phyloP scores from a whole-genome alignment of 2,797 vertebrate species.

The Lepilemur septentrionalis region DNA sequence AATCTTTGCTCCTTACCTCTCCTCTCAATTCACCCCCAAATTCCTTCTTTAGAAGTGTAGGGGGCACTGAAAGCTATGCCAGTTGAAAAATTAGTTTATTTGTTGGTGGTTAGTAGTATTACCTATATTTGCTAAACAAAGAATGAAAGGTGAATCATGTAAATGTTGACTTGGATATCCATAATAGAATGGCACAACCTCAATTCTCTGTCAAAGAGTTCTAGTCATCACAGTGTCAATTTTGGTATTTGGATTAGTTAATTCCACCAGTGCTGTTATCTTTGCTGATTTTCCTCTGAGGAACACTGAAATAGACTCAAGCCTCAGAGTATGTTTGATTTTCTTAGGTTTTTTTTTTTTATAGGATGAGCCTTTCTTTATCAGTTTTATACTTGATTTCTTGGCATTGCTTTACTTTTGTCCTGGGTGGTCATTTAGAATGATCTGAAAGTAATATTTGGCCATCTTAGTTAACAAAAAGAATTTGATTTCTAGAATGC shows the following conservation, averaged over 20 bases:
- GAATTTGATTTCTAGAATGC: not conserved
- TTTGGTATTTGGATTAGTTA: constrained; percentile 12
- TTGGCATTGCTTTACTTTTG: not conserved
- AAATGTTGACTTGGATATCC: not conserved
- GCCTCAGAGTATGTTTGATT: constrained; percentile 2
- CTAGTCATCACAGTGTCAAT: not conserved
- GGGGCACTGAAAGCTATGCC: not conserved
- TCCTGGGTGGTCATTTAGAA: not conserved
- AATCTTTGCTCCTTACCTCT: not conserved
- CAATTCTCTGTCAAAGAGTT: not conserved
- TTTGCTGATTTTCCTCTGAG: not conserved
- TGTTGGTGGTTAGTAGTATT: not conserved
- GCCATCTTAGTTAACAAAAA: not conserved
- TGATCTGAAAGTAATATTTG: not conserved
- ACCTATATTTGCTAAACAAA: constrained; percentile 3
- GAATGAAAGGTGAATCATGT: not conserved
- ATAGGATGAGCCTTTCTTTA: not conserved
- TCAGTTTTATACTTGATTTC: constrained; percentile 11
- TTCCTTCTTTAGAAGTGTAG: not conserved
- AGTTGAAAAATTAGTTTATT: constrained; percentile 3
- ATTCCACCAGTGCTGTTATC: not conserved
- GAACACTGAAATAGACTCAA: not conserved
- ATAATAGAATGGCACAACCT: not conserved
- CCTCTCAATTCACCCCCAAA: not conserved
- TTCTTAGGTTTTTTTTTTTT: not conserved